phyloP scores from a whole-genome alignment of 2,113 vertebrate genomes.

The Microtus richardsoni region DNA sequence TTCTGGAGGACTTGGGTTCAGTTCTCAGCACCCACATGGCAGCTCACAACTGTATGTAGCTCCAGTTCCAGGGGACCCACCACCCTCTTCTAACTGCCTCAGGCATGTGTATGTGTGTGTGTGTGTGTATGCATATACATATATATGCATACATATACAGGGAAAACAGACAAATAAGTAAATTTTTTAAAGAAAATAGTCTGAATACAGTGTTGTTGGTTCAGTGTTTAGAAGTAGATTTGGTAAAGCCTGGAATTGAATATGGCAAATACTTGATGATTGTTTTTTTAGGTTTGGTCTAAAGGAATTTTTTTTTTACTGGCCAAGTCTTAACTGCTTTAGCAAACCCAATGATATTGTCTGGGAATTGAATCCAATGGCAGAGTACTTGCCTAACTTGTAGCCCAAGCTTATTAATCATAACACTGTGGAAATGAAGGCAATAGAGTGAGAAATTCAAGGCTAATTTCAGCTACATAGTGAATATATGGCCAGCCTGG shows the following conservation, averaged over 20 bases:
- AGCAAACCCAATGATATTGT: constrained; percentile 22
- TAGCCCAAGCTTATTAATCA: neutral
- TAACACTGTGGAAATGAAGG: neutral
- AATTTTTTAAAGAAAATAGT: neutral
- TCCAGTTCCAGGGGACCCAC: neutral
- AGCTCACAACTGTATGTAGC: neutral
- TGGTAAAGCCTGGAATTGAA: constrained; percentile 35
- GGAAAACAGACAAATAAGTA: neutral
- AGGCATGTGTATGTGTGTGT: too few species aligned
- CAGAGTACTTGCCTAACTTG: neutral
- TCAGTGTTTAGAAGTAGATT: constrained; percentile 51
- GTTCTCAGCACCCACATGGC: neutral
- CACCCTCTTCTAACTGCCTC: neutral
- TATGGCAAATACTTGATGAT: neutral
- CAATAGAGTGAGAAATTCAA: neutral
- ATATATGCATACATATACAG: neutral
- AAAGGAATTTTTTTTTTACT: constrained; percentile 34
- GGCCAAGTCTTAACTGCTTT: constrained; percentile 38
- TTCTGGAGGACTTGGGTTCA: neutral
- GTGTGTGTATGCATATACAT: neutral
- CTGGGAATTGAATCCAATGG: neutral
- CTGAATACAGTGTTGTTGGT: neutral
- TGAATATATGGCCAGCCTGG: neutral
- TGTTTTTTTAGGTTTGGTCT: constrained; percentile 55
- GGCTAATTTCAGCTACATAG: neutral